Base-by-base conservation (phyloP, 2,888 invertebrate species). In the Catocala nupta region DNA sequence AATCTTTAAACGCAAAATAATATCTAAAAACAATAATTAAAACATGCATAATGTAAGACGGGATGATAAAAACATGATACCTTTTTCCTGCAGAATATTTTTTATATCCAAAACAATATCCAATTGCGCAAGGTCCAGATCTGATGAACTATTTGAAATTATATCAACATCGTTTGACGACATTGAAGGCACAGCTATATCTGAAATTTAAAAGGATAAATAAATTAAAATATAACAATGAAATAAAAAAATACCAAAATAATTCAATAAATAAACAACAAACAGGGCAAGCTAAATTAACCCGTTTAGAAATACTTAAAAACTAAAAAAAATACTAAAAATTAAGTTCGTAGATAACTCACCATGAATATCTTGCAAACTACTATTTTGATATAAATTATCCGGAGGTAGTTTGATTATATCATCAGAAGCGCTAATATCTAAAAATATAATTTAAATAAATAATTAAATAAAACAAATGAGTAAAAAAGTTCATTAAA, bases 61-160 rank as follows among this genome's bases (percentile, higher is more conserved):
- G 42, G 9, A 43, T 43, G 11, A 9, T 10, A 11, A 43, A 43
- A 43, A 43, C 5, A 43, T 8, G 9, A 43, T 43, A 43, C 42
- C 42, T 43, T 43, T 43, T 7, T 43, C 42, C 42, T 43, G 7
- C 6, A 43, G 42, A 43, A 43, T 5, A 43, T 43, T 10, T 9
- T 43, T 43, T 9, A 43, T 43, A 5, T 43, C 9, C 9, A 43
- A 34, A 51, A 36, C 36, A 51, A 11, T 36, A 34, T 51, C 50
- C 36, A 51, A 8, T 51, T 33, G 16, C 11, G 36, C 12, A 11
- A 33, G 36, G 36, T 34, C 34, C 36, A 33, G 50, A 33, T 51
- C 50, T 36, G 36, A 51, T 34, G 36, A 33, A 51, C 12, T 51
- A 51, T 51, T 36, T n/a, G 36, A 36, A 51, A 51, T 51, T 36